phyloP scores from a whole-genome alignment of 1,140 invertebrate species.

The Tribolium castaneum region DNA sequence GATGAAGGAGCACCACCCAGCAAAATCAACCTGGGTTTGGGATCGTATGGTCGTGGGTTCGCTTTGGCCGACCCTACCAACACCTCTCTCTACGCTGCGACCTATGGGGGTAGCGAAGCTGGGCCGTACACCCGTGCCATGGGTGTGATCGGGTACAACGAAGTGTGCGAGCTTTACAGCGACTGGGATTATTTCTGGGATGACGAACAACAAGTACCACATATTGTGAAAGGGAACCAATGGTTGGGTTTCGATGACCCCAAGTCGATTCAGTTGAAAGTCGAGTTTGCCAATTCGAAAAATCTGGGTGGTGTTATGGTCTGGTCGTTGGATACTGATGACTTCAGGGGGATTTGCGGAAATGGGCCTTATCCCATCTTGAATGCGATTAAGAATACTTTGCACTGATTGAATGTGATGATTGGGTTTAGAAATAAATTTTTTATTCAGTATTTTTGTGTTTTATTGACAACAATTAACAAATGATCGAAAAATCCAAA shows the following conservation, averaged over 20 bases:
- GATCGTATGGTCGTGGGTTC: constrained; percentile 74
- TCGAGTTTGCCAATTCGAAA: constrained; percentile 66
- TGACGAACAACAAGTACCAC: constrained; percentile 37
- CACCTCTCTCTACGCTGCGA: constrained; percentile 66
- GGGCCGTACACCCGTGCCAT: constrained; percentile 77
- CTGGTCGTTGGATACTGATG: constrained; percentile 57
- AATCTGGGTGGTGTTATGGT: constrained; percentile 75
- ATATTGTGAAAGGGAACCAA: constrained; percentile 7
- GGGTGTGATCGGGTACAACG: constrained; percentile 82
- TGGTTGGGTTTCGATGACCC: constrained; percentile 27
- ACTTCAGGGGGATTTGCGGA: constrained; percentile 69
- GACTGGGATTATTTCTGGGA: constrained; percentile 22
- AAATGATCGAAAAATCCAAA: too few relatives aligned
- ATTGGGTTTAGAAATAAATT: not conserved
- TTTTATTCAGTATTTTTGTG: too few relatives aligned
- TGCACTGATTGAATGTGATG: too few relatives aligned
- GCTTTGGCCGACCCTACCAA: constrained; percentile 65
- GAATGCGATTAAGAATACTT: constrained; percentile 65
- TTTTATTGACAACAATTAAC: too few relatives aligned
- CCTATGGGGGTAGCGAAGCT: constrained; percentile 67
- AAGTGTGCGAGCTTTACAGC: constrained; percentile 19
- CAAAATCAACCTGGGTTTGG: constrained; percentile 75
- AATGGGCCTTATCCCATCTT: constrained; percentile 69
- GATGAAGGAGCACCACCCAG: constrained; percentile 63
- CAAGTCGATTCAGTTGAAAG: constrained; percentile 9